phyloP scores from a whole-genome alignment of 2,797 vertebrate genomes.

The Coilia nasus region DNA sequence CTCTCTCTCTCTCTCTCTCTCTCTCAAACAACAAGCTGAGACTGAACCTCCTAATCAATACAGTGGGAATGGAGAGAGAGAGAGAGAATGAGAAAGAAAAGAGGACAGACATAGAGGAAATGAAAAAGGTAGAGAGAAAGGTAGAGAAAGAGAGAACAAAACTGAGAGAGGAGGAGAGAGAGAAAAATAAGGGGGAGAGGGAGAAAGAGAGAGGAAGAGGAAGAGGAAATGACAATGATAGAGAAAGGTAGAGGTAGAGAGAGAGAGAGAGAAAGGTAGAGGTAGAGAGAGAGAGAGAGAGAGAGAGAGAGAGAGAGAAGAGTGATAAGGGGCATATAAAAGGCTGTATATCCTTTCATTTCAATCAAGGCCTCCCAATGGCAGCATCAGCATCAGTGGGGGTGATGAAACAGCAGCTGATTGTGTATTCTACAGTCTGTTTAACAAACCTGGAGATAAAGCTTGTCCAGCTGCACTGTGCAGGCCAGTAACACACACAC shows the following conservation, averaged over 20 bases:
- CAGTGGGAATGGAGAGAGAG: background rate
- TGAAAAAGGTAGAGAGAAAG: no score
- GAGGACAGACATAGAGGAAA: no score
- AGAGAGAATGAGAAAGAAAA: background rate
- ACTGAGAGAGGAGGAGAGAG: background rate
- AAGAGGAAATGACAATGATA: background rate
- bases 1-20: no score
- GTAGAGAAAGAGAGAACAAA: no score
- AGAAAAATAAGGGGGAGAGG: background rate
- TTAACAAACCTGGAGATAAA: background rate
- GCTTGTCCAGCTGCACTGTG: background rate
- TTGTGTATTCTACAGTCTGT: background rate
- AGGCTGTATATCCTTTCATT: background rate
- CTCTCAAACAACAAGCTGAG: background rate
- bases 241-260: slow-evolving; percentile 12
- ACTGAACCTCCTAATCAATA: background rate
- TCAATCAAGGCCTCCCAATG: background rate
- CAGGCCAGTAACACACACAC: background rate
- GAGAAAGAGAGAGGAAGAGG: background rate
- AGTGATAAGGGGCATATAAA: slow-evolving; percentile 20
- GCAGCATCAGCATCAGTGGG: background rate
- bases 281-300: slow-evolving; percentile 17
- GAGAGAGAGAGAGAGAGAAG: slow-evolving; percentile 1
- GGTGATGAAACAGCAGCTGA: slow-evolving; percentile 1
- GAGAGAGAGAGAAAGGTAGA: slow-evolving; percentile 4